phyloP scores from a whole-genome alignment of 2,113 vertebrate species.

The Neolamprologus ventralis region DNA sequence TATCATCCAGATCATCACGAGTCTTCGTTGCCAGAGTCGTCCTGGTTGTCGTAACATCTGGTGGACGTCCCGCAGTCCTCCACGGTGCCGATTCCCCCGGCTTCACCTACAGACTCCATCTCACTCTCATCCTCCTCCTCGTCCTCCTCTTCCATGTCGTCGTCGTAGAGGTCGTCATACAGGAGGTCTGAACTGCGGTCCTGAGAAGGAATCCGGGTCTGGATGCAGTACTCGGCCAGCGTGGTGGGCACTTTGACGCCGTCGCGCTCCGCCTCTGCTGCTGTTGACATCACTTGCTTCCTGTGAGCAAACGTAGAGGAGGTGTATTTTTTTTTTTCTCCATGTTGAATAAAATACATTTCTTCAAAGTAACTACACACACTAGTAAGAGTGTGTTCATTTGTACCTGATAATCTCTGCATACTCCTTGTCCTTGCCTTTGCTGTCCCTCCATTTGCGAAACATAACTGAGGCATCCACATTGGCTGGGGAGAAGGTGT shows the following conservation, averaged over 20 bases:
- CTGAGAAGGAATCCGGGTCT: slow-evolving; percentile 98
- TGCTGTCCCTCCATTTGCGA: slow-evolving; percentile 98
- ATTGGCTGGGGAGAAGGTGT: slow-evolving; percentile 96
- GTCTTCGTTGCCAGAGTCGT: slow-evolving; percentile 97
- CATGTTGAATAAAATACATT: not conserved
- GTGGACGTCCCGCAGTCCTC: slow-evolving; percentile 83
- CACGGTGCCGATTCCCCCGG: slow-evolving; percentile 80
- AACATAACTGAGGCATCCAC: slow-evolving; percentile 98
- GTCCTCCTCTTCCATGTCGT: slow-evolving; percentile 91
- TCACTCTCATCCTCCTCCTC: slow-evolving; percentile 87
- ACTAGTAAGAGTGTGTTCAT: not conserved
- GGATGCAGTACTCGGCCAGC: slow-evolving; percentile 96
- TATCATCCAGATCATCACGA: slow-evolving; percentile 77
- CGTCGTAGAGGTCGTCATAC: slow-evolving; percentile 94
- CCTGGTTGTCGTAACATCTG: slow-evolving; percentile 91
- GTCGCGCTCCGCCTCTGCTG: slow-evolving; percentile 93
- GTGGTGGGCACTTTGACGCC: slow-evolving; percentile 97
- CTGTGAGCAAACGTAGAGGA: slow-evolving; percentile 42
- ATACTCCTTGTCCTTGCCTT: slow-evolving; percentile 98
- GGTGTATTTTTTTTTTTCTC: not conserved
- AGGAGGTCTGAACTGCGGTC: slow-evolving; percentile 98
- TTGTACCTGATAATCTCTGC: slow-evolving; percentile 92
- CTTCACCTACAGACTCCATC: slow-evolving; percentile 84
- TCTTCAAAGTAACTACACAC: not conserved
- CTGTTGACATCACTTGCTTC: slow-evolving; percentile 93